Base-by-base conservation (phyloP, 2,797 vertebrate species). In the Rhabdomys pumilio region DNA sequence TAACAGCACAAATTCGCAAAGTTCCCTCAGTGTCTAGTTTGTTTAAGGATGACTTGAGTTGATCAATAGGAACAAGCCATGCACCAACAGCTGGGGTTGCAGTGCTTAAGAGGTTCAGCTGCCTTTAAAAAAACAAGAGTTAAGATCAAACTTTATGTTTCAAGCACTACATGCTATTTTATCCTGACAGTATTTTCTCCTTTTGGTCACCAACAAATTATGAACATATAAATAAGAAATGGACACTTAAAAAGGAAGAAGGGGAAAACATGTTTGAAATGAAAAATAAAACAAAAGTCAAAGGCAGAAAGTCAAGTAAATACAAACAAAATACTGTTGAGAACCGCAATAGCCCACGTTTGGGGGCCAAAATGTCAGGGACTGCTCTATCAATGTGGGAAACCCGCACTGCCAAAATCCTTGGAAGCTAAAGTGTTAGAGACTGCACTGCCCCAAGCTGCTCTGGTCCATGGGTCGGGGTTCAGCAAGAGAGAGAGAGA, bases 21-120 rank as follows among this genome's bases (percentile, higher is more conserved):
- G 99, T 99, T 85, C 98, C 99, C 97, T 99, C 99, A 44, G 99
- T 99, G 97, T 99, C 99, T 96, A 99, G 98, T 89, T 99, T 99
- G 97, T 99, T 99, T 83, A 99, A 98, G 0, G 99, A 99, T 0
- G 99, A 99, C 93, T 99, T 99, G 93, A 99, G 99, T 97, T 99
- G 99, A 98, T 99, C 99, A n/a, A 99, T 99, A 79, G 99, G 99
- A 96, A 99, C 99, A 83, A 99, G 98, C 99, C 99, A 99, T 31
- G 99, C 99, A 7, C 99, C 99, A 44, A 99, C 99, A 3, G 99
- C 99, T 75, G 99, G 99, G 0, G 99, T 99, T 76, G 99, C 99
- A 47, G 99, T 99, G 97, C 99, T 99, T 95, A 99, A 98, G 92
- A 99, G 99, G 97, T 99, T 99, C 97, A 99, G 97, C 97, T 99